Evolutionary conservation across 2,113 vertebrate genomes (phyloP), one percentile per base, ranked within the genome.

Genomic region (Furnarius figulus): DNA sequence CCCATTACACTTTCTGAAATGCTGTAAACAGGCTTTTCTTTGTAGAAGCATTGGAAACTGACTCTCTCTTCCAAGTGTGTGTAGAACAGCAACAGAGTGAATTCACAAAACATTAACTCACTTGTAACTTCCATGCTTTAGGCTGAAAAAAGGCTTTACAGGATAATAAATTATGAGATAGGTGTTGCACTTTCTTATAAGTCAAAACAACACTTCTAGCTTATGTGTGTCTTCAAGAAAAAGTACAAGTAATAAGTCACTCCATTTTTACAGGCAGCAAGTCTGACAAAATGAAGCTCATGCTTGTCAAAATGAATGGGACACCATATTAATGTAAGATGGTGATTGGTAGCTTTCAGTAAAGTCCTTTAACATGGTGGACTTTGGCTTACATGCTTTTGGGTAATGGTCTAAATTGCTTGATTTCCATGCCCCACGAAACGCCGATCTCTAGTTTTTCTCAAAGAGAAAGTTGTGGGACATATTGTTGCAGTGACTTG

Each of bases 401-500:
- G 49, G 56, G 17, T 56, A 75, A 23, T 46, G 8, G 20, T 65
- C 30, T 63, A 52, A 93, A 50, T 55, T 1, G 1, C 37, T 58
- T 85, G 12, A 56, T 85, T 77, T 47, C 59, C 71, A 12, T 46
- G 18, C 7, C 13, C 5, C 21, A 72, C 0, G 1, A 30, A 68
- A 35, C 14, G 5, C 22, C 28, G 16, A 30, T 66, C 9, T 53
- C 58, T 78, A 3, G 0, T 58, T 62, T 81, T 70, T 46, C 28
- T 79, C 14, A 27, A 35, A n/a, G 37, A 27, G 37, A 12, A 58
- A 47, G 21, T 63, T 11, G 7, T 28, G 10, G 31, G 3, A 46
- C 7, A 1, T 47, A 12, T 25, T 2, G 1, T 84, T 70, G 27
- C 42, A 17, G 25, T 58, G 53, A 37, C 0, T 0, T 27, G 40